Base-by-base conservation (phyloP, 2,797 vertebrate genomes). In the Macroramphosus scolopax region DNA sequence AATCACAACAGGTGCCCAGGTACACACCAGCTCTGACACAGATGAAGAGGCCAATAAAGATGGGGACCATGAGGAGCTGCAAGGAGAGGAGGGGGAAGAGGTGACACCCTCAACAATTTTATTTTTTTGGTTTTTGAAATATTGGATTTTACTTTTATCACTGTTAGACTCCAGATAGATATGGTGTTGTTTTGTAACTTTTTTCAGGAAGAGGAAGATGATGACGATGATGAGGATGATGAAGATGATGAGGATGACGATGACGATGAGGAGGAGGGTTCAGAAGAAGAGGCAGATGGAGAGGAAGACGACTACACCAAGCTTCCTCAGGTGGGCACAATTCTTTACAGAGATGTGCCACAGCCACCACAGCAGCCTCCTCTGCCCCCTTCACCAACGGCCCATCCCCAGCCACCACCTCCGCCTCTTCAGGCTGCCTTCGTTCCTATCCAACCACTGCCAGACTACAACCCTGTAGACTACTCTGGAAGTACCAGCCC, bases 321-420 rank as follows among this genome's bases (percentile, higher is more conserved):
- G 84, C 93, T 98, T 83, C 92, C 93, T 77, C 93, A 93, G 89
- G 93, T 93, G 82, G 92, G 91, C 84, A 93, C 93, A 72, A 86
- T 95, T 82, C 89, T 96, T 68, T 87, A 89, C 89, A 90, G 91
- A 84, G 89, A 93, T 77, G 89, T 82, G 13, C 88, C 91, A 59
- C 91, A 92, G 51, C 89, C 88, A 4, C 90, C 90, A 0, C 86
- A 82, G 37, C 90, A 88, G 17, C 89, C 89, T 11, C 86, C 88
- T 20, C 84, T 87, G 31, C 79, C 84, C 51, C 57, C 91, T 71
- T 91, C 92, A 69, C 92, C 87, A 73, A 91, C 92, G 84, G 84
- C 91, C 86, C 89, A 94, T 59, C 87, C 93, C 34, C 82, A 87
- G 38, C 87, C 83, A 1, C 89, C 90, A 17, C 84, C 91, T 60